Base-by-base conservation (phyloP, 2,113 vertebrate genomes). In the Gambusia holbrooki region DNA sequence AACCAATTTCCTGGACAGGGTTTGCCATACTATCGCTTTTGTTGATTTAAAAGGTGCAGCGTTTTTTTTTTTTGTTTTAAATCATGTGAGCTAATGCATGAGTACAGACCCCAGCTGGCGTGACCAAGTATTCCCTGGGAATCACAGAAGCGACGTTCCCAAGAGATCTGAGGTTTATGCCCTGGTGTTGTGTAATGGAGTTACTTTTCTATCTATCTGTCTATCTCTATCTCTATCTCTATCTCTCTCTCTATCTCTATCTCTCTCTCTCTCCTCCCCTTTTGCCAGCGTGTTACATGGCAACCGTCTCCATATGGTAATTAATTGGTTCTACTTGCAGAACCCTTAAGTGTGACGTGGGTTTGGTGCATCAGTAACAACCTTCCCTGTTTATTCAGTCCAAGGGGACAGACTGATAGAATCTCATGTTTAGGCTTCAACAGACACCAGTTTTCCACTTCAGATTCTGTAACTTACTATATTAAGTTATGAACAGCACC, bases 51-150 rank as follows among this genome's bases (percentile, higher is more conserved):
- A 66, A 76, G 62, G 48, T 86, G 37, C 35, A 17, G 8, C 14
- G 1, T 10, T 66, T 79, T 76, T 77, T 79, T 15, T 75, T 79
- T n/a, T 42, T 48, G 71, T 87, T 83, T 84, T 27, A 69, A n/a
- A 73, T 83, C 75, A 77, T 84, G 62, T 77, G 74, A 82, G 70
- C 45, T 48, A 48, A 19, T 48, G 45, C 17, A 19, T 48, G 17
- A 48, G 45, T 66, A 14, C 66, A 72, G 87, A 62, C 72, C 90
- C 35, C 92, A 92, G 87, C 87, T 92, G 91, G 86, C 86, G 58
- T 15, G 30, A 82, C 84, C 69, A 69, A 73, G 74, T 75, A 82
- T 73, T 89, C 79, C 62, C 87, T 70, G 54, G 75, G 80, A 84
- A 64, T 79, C 78, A 54, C 82, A 88, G 81, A 79, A 67, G 87